A percentile compares a stretch with the other conserved stretches of the same genome.
Conservation (phyloP, 1,140 invertebrate genomes). For the Cataglyphis hispanica region DNA sequence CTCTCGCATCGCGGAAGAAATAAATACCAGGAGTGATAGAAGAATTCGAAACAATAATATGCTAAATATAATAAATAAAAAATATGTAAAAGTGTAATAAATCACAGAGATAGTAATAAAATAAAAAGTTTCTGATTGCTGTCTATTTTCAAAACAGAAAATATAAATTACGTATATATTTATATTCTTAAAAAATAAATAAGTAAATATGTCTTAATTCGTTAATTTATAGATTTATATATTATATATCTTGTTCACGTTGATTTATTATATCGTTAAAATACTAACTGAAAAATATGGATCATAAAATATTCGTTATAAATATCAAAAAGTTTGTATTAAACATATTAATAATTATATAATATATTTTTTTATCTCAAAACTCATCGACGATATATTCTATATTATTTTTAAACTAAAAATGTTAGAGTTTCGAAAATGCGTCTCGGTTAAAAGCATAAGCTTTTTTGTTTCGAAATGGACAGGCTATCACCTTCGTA, state of each 20-base stretch:
- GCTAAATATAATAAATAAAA: background rate
- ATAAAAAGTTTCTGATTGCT: background rate
- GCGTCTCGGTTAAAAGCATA: background rate
- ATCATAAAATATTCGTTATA: no score
- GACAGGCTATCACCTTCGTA: conserved; percentile 26
- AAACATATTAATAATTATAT: background rate
- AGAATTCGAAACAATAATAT: background rate
- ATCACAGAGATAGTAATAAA: background rate
- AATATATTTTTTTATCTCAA: background rate
- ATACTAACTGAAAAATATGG: background rate
- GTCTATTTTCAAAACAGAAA: background rate
- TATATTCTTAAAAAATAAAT: background rate
- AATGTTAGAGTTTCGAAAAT: background rate
- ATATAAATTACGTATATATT: background rate
- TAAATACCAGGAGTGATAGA: background rate
- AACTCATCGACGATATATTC: background rate
- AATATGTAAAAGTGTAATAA: background rate
- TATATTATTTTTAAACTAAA: background rate
- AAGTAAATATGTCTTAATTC: background rate
- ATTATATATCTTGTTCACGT: conserved; percentile 7
- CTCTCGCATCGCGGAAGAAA: background rate
- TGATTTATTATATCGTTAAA: conserved; percentile 18
- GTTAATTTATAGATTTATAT: background rate
- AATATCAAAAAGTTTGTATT: background rate
- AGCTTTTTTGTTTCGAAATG: conserved; percentile 4